These are phyloP conservation scores for Eurosta solidaginis DNA, from an alignment of 1,140 invertebrate species.

Conservation along the genomic window DNA sequence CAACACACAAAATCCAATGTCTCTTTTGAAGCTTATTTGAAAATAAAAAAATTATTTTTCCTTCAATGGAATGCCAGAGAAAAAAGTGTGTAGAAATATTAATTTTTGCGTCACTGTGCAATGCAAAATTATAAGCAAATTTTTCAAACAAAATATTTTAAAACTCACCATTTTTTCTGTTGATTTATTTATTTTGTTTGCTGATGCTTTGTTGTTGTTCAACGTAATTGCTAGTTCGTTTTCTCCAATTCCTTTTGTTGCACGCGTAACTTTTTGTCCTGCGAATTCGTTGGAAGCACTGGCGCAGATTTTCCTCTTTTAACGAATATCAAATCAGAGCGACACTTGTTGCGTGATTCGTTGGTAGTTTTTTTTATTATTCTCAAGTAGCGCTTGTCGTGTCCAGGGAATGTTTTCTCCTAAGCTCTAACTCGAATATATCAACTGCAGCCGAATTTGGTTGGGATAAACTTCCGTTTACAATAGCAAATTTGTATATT, in stretches of 20 bases:
- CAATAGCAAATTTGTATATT: conserved; percentile 18
- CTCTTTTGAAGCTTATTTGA: background rate
- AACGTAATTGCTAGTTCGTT: background rate
- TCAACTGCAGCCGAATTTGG: background rate
- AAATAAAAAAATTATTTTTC: background rate
- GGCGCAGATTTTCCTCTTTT: too few relatives aligned
- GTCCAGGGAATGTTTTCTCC: background rate
- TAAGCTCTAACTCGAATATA: background rate
- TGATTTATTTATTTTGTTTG: background rate
- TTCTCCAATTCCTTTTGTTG: background rate
- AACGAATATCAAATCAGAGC: too few relatives aligned
- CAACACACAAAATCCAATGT: background rate
- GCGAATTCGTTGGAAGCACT: too few relatives aligned
- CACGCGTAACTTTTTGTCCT: background rate
- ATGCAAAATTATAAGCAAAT: background rate
- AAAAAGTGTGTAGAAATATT: background rate
- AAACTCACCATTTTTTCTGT: background rate
- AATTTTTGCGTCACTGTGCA: background rate
- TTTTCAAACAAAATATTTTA: background rate
- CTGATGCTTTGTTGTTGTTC: too few relatives aligned
- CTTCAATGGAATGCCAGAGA: background rate
- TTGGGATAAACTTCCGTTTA: background rate
- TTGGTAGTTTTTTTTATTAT: background rate
- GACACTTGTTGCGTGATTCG: background rate
- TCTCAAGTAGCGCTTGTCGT: background rate